These are phyloP conservation scores for Endotricha flammealis DNA, from an alignment of 2,888 invertebrate species.

Conservation along the genomic window DNA sequence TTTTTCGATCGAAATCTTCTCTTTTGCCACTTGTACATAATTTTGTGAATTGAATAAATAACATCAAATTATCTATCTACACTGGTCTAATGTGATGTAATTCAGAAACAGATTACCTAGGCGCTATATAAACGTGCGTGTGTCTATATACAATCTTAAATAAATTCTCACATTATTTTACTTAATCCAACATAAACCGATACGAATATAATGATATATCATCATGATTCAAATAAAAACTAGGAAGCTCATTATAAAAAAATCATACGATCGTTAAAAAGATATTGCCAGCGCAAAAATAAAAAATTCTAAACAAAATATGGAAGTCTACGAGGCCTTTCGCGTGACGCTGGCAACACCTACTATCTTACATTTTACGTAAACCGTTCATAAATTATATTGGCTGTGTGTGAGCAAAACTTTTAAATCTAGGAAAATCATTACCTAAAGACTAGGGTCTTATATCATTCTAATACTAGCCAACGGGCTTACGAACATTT, in stretches of 20 bases:
- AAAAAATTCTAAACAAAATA: slow-evolving; percentile 4
- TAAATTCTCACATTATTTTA: slow-evolving; percentile 17
- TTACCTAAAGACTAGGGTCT: slow-evolving; percentile 68
- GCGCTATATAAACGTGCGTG: slow-evolving; percentile 4
- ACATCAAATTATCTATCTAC: too few relatives aligned
- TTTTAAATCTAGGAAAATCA: slow-evolving; percentile 50
- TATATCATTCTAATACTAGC: slow-evolving; percentile 54
- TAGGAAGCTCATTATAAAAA: slow-evolving; percentile 34
- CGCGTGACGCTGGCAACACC: slow-evolving; percentile 23
- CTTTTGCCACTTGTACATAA: too few relatives aligned
- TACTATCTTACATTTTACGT: slow-evolving; percentile 14
- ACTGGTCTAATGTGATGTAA: neutral
- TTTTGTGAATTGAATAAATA: too few relatives aligned
- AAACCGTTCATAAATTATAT: slow-evolving; percentile 30
- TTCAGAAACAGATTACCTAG: slow-evolving; percentile 4
- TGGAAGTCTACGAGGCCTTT: slow-evolving; percentile 10
- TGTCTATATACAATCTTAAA: slow-evolving; percentile 18
- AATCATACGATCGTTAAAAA: slow-evolving; percentile 9
- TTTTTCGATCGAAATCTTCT: too few relatives aligned
- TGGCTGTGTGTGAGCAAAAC: slow-evolving; percentile 59
- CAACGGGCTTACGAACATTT: slow-evolving; percentile 26
- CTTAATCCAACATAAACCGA: slow-evolving; percentile 30
- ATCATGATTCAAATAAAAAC: slow-evolving; percentile 25
- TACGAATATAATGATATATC: slow-evolving; percentile 26
- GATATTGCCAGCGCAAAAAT: slow-evolving; percentile 13